These are phyloP conservation scores for Drosophila niveifrons DNA, from an alignment of 2,888 invertebrate genomes.

Conservation along the genomic window DNA sequence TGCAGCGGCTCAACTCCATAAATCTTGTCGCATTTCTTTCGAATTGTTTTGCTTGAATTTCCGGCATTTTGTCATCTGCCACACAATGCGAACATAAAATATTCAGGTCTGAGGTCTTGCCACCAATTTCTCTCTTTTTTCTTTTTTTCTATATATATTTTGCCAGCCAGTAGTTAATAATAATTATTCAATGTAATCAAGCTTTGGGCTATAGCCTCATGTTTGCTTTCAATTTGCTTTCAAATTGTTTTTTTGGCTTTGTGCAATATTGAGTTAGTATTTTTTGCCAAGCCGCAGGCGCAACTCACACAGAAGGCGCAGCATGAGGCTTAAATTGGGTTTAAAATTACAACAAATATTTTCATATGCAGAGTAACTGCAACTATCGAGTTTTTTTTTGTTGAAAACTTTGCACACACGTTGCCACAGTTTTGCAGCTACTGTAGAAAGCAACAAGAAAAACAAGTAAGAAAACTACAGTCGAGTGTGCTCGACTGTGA, in stretches of 20 bases:
- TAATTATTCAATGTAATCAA: slow-evolving; percentile 32
- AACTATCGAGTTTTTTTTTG: slow-evolving; percentile 6
- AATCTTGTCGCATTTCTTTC: slow-evolving; percentile 49
- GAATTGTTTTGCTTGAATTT: slow-evolving; percentile 75
- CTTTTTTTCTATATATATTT: background rate
- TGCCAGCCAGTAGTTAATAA: slow-evolving; percentile 14
- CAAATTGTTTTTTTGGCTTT: slow-evolving; percentile 25
- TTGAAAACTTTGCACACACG: slow-evolving; percentile 13
- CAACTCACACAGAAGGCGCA: background rate
- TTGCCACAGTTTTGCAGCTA: slow-evolving; percentile 25
- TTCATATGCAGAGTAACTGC: background rate
- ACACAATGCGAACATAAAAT: slow-evolving; percentile 8
- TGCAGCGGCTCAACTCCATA: slow-evolving; percentile 54
- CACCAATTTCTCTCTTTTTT: slow-evolving; percentile 4
- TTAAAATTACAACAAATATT: slow-evolving; percentile 52
- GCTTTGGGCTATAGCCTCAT: slow-evolving; percentile 33
- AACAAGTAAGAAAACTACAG: too few relatives aligned
- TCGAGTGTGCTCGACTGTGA: too few relatives aligned
- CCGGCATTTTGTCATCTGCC: slow-evolving; percentile 50
- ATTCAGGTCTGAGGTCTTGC: slow-evolving; percentile 5
- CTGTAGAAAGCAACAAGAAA: slow-evolving; percentile 35
- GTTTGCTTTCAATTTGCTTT: slow-evolving; percentile 52
- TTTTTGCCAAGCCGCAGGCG: slow-evolving; percentile 16
- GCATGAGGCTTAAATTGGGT: slow-evolving; percentile 58
- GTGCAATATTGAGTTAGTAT: slow-evolving; percentile 10